phyloP scores from a whole-genome alignment of 2,797 vertebrate genomes.

The Semaprochilodus insignis region DNA sequence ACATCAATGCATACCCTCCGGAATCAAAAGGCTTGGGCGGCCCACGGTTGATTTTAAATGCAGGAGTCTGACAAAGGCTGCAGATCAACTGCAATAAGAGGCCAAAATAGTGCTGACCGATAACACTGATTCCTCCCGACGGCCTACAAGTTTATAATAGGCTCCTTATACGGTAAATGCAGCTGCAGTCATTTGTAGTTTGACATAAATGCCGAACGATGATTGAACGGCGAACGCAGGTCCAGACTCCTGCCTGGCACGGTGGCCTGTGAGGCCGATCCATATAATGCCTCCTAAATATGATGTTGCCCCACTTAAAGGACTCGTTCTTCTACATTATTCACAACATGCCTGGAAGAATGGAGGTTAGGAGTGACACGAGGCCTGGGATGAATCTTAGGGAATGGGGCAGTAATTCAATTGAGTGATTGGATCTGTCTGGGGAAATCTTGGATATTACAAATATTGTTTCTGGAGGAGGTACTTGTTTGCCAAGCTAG shows the following conservation, averaged over 20 bases:
- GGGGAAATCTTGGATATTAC: slow-evolving; percentile 80
- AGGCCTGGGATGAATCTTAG: slow-evolving; percentile 75
- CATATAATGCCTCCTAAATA: slow-evolving; percentile 64
- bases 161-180: slow-evolving; percentile 10
- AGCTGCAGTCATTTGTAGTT: slow-evolving; percentile 11
- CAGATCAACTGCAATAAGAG: neutral
- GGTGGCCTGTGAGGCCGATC: slow-evolving; percentile 39
- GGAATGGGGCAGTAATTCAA: slow-evolving; percentile 76
- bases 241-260: slow-evolving; percentile 33
- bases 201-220: slow-evolving; percentile 35
- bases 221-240: slow-evolving; percentile 26
- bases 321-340: slow-evolving; percentile 81
- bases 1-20: too few species aligned
- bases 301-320: slow-evolving; percentile 63
- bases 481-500: slow-evolving; percentile 72
- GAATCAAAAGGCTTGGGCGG: neutral
- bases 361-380: slow-evolving; percentile 80
- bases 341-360: slow-evolving; percentile 78
- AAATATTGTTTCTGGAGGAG: slow-evolving; percentile 82
- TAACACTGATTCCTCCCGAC: slow-evolving; percentile 24
- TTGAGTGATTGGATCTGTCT: slow-evolving; percentile 81
- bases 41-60: neutral
- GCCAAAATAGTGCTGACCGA: neutral
- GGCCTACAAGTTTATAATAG: slow-evolving; percentile 25
- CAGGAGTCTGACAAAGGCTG: neutral